Percentiles rank a stretch among this genome's conserved stretches.
Conservation (phyloP, 2,113 vertebrate species). For the Ploceus nigricollis region DNA sequence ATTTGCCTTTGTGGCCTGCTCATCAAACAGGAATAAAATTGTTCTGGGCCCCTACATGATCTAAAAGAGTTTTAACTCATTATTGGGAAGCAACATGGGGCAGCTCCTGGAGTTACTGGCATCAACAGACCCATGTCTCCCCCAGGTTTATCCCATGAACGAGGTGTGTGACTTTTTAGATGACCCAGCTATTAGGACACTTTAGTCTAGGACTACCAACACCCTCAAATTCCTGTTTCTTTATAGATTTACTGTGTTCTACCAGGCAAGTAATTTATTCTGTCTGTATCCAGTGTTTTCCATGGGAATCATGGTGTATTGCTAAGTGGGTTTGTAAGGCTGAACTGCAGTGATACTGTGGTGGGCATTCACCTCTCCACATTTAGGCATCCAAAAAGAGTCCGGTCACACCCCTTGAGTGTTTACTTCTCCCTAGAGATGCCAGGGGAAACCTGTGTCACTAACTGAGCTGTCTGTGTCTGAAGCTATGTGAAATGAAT, state of each 20-base stretch:
- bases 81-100: fast-evolving
- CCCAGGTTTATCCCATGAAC: not conserved
- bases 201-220: not conserved
- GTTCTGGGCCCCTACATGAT: not conserved
- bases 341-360: not conserved
- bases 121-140: not conserved
- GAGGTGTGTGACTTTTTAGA: not conserved
- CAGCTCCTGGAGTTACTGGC: not conserved
- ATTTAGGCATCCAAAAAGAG: not conserved
- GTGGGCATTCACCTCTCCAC: not conserved
- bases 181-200: not conserved
- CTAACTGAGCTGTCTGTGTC: not conserved
- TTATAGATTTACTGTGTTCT: not conserved
- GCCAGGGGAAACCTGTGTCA: not conserved
- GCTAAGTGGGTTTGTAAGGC: not conserved
- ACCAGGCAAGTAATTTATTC: not conserved
- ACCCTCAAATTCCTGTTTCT: not conserved
- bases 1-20: not conserved
- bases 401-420: fast-evolving
- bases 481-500: not conserved
- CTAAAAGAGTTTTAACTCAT: not conserved
- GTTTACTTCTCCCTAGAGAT: not conserved
- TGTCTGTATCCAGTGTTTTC: not conserved
- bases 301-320: not conserved
- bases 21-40: not conserved